Evolutionary conservation across 2,888 invertebrate genomes (phyloP).

Genomic region (Villa cingulata): DNA sequence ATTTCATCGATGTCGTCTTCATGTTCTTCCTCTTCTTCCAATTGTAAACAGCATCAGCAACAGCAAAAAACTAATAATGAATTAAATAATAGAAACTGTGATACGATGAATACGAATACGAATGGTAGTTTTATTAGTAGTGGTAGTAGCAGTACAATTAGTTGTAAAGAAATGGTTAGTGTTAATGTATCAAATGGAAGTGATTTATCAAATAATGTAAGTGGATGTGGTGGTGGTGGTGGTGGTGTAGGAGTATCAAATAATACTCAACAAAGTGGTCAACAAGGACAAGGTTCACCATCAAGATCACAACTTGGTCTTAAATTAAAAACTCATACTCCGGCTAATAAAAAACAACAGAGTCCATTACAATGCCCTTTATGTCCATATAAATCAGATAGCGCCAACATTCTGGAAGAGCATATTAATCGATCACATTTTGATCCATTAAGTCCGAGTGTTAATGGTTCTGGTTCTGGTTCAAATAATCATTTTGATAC

Average conservation of each 20-base stretch:
- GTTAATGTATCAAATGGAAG: conserved; percentile 20
- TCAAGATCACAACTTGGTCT: conserved; percentile 55
- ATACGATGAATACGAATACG: conserved; percentile 13
- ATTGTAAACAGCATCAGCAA: background rate
- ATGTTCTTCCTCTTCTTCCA: too few species aligned
- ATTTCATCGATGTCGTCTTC: too few species aligned
- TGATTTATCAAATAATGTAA: too few species aligned
- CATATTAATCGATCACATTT: conserved; percentile 76
- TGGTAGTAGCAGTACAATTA: conserved; percentile 7
- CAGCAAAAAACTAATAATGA: conserved; percentile 17
- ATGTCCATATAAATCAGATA: conserved; percentile 61
- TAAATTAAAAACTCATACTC: conserved; percentile 48
- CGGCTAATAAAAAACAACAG: conserved; percentile 19
- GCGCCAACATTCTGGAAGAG: conserved; percentile 60
- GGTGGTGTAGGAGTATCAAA: background rate
- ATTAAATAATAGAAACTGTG: conserved; percentile 17
- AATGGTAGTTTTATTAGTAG: conserved; percentile 17
- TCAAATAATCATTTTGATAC: conserved; percentile 37
- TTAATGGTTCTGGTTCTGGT: conserved; percentile 27
- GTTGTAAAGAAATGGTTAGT: conserved; percentile 14
- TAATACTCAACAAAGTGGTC: background rate
- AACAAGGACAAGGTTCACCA: conserved; percentile 54
- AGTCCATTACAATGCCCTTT: conserved; percentile 49
- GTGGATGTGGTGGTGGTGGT: conserved; percentile 25
- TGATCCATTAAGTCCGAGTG: conserved; percentile 32